Evolutionary conservation across 2,113 vertebrate genomes (phyloP), one percentile per base, ranked within the genome.

Genomic region (Myotis brandtii): DNA sequence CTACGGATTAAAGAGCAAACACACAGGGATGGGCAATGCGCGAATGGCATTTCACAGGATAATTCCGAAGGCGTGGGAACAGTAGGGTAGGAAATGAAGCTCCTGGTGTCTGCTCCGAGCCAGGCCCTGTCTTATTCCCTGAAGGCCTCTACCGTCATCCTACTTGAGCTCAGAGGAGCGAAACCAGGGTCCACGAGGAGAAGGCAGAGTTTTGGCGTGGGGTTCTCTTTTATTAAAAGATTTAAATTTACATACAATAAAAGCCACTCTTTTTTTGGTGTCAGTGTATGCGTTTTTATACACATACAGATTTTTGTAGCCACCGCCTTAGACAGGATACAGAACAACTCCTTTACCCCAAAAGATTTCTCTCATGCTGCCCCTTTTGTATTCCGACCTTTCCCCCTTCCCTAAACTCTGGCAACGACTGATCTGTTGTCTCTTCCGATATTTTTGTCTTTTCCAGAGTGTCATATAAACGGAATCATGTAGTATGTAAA

Each of bases 381-480:
- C 37, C 40, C n/a, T 86, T 77, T 23, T 52, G 14, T 30, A 21
- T 50, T 25, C 76, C 20, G 48, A 73, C 18, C 40, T 72, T 75
- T 25, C 9, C 10, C 12, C 30, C 25, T 3, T n/a, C 59, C 59
- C 59, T 27, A 62, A 62, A 10, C 59, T 50, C 80, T 77, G 50
- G 25, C 72, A 46, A 30, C 56, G 50, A 46, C 20, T 20, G 46
- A n/a, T 76, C 27, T 50, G 6, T 34, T 72, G 43, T 86, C 50
- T 46, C 40, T 75, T 86, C 23, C n/a, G 56, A 7, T 32, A 66
- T 52, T 86, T 77, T 43, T 86, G 27, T 87, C 81, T 90, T 89
- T 40, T 84, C 67, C 21, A 76, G 66, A 76, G 52, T 30, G 43
- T 88, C 59, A 75, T 7, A 20, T 34, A 75, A 25, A 89, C 43